phyloP scores from a whole-genome alignment of 1,140 invertebrate genomes.

The Pantala flavescens region DNA sequence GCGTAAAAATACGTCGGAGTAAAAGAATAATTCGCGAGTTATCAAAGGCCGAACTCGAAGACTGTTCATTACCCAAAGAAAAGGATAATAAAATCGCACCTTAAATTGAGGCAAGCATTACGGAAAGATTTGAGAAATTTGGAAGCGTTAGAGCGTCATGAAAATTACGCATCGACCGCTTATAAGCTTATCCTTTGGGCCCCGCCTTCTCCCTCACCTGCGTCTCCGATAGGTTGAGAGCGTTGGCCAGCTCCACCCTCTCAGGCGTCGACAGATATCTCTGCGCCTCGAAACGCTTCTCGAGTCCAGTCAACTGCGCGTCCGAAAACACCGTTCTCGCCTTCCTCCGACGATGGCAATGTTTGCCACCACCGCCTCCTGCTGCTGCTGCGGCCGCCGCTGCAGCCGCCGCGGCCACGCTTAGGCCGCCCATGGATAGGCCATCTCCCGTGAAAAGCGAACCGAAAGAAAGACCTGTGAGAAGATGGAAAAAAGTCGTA shows the following conservation, averaged over 20 bases:
- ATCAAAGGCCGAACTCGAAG: no score
- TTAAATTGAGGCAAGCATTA: no score
- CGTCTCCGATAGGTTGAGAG: slow-evolving; percentile 87
- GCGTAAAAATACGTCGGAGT: no score
- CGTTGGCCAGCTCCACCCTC: slow-evolving; percentile 83
- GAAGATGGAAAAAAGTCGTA: slow-evolving; percentile 28
- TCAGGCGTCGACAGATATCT: slow-evolving; percentile 96
- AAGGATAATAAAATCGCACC: no score
- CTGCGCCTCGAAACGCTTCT: slow-evolving; percentile 91
- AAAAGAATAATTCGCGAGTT: no score
- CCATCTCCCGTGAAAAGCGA: slow-evolving; percentile 49
- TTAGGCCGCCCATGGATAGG: slow-evolving; percentile 45
- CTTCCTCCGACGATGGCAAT: slow-evolving; percentile 75
- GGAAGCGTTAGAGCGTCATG: no score
- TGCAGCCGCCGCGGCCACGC: slow-evolving; percentile 29
- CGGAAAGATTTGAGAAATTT: no score
- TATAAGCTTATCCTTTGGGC: no score
- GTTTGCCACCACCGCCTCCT: slow-evolving; percentile 50
- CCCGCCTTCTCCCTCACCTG: slow-evolving; percentile 51
- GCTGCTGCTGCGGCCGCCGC: slow-evolving; percentile 19
- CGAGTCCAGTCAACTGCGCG: slow-evolving; percentile 85
- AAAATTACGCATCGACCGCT: no score
- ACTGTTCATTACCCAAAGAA: no score
- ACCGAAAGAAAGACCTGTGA: slow-evolving; percentile 56
- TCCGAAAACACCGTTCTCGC: slow-evolving; percentile 97